A percentile compares a stretch with the other conserved stretches of the same genome.
Conservation (phyloP, 2,113 vertebrate genomes). For the Aphyosemion australe region DNA sequence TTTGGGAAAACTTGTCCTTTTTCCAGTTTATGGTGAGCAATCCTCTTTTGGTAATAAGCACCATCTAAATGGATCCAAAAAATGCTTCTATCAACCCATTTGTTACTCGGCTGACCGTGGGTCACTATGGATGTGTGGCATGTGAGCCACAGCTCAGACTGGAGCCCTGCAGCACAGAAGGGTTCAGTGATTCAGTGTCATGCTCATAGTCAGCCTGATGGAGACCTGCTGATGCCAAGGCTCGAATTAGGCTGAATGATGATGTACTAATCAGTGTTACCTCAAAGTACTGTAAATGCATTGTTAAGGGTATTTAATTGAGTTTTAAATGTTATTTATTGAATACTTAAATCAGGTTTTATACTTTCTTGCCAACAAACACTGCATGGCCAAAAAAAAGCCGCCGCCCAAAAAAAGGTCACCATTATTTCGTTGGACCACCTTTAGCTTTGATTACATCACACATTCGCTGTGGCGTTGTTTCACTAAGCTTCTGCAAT, state of each 20-base stretch:
- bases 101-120: conserved; percentile 33
- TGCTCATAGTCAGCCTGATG: conserved; percentile 49
- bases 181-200: conserved; percentile 57
- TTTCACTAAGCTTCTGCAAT: too few species aligned
- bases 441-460: too few species aligned
- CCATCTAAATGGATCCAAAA: neutral
- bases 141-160: conserved; percentile 40
- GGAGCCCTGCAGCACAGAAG: conserved; percentile 43
- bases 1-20: too few species aligned
- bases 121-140: conserved; percentile 42
- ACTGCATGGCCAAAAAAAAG: too few species aligned
- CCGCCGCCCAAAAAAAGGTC: too few species aligned
- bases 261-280: conserved; percentile 6
- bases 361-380: neutral
- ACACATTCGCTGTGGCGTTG: too few species aligned
- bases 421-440: too few species aligned
- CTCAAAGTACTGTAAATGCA: conserved; percentile 1
- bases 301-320: neutral
- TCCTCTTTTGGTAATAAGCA: neutral
- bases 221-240: conserved; percentile 45
- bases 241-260: conserved; percentile 26
- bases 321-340: neutral
- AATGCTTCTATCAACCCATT: neutral
- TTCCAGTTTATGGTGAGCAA: neutral
- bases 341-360: neutral